These are phyloP conservation scores for Hyposmocoma kahamanoa DNA, from an alignment of 1,140 invertebrate species.

Conservation along the genomic window DNA sequence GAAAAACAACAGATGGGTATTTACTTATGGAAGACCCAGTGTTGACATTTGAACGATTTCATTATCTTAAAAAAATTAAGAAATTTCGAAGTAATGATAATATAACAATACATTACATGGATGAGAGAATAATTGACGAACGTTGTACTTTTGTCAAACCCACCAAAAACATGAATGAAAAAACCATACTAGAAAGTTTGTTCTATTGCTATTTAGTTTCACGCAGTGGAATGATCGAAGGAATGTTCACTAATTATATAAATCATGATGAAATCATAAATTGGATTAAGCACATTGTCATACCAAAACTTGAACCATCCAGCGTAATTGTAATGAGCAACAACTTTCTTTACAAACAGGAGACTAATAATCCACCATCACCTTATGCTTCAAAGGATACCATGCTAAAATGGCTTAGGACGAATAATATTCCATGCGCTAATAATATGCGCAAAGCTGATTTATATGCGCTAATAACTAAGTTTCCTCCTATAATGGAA, in stretches of 20 bases:
- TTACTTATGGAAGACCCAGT: conserved; percentile 34
- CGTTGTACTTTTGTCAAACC: conserved; percentile 11
- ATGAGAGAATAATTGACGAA: conserved; percentile 28
- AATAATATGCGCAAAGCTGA: conserved; percentile 28
- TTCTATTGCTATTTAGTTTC: conserved; percentile 29
- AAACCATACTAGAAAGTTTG: neutral
- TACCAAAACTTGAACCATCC: conserved; percentile 15
- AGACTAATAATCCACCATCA: conserved; percentile 14
- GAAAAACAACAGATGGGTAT: conserved; percentile 5
- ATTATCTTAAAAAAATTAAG: conserved; percentile 26
- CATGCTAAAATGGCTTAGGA: conserved; percentile 32
- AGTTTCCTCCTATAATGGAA: conserved; percentile 12
- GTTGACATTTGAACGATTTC: conserved; percentile 29
- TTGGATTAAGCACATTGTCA: conserved; percentile 33
- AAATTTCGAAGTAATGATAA: conserved; percentile 14
- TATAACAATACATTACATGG: conserved; percentile 31
- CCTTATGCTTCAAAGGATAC: conserved; percentile 27
- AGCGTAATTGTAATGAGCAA: conserved; percentile 34
- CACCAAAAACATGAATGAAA: conserved; percentile 12
- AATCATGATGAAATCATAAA: conserved; percentile 23
- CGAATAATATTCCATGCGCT: conserved; percentile 28
- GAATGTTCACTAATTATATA: conserved; percentile 20
- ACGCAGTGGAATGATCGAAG: conserved; percentile 17
- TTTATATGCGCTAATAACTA: conserved; percentile 32
- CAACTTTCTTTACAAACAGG: conserved; percentile 19